These are phyloP conservation scores for Andricus grossulariae DNA, from an alignment of 1,140 invertebrate genomes.

Conservation along the genomic window DNA sequence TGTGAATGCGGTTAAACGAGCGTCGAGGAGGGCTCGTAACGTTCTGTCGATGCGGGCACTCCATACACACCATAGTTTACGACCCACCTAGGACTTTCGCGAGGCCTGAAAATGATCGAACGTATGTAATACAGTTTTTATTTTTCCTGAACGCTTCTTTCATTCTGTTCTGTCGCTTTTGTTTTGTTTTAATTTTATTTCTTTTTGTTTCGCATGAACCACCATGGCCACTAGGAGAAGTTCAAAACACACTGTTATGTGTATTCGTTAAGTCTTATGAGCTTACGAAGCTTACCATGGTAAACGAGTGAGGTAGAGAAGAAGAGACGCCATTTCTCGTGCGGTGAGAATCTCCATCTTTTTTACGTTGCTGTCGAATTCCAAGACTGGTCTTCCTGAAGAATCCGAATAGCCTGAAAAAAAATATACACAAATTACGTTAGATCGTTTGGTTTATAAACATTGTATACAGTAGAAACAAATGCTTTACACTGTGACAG, in stretches of 20 bases:
- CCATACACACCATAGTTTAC: conserved; percentile 41
- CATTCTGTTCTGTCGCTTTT: background rate
- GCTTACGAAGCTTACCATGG: conserved; percentile 63
- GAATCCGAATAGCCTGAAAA: conserved; percentile 65
- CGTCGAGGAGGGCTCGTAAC: conserved; percentile 43
- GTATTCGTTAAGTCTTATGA: background rate
- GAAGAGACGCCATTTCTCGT: conserved; percentile 69
- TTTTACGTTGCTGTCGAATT: conserved; percentile 65
- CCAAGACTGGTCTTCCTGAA: conserved; percentile 65
- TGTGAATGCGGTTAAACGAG: conserved; percentile 51
- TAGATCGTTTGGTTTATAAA: no score
- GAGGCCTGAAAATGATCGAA: conserved; percentile 39
- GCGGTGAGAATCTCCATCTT: conserved; percentile 63
- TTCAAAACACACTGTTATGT: background rate
- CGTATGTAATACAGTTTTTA: conserved; percentile 34
- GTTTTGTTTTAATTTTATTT: background rate
- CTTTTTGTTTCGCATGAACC: background rate
- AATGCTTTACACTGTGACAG: no score
- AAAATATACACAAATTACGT: conserved; percentile 19
- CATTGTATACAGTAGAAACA: no score
- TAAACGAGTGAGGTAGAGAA: conserved; percentile 72
- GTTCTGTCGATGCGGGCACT: conserved; percentile 39
- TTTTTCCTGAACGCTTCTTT: conserved; percentile 34
- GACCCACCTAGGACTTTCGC: conserved; percentile 38
- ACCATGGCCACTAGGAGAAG: background rate